Percentiles rank a stretch among this genome's conserved stretches.
Conservation (phyloP, 1,140 invertebrate species). For the Zaprionus inermis region DNA sequence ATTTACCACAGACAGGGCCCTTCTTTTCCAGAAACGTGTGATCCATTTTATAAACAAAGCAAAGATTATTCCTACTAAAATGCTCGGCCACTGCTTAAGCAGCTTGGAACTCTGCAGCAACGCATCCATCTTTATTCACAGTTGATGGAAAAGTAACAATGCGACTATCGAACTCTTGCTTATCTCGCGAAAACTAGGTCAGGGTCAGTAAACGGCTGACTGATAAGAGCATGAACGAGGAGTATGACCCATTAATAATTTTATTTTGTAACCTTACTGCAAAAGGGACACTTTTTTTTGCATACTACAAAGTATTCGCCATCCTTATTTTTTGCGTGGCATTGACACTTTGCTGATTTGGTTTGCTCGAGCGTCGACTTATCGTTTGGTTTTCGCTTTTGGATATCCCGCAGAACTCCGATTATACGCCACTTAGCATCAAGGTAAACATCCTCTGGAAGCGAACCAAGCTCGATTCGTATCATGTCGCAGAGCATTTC, state of each 20-base stretch:
- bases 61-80: slow-evolving; percentile 36
- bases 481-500: slow-evolving; percentile 72
- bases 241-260: background rate
- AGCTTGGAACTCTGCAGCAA: slow-evolving; percentile 56
- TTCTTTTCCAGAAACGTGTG: background rate
- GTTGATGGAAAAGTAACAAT: slow-evolving; percentile 2
- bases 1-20: background rate
- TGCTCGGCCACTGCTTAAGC: slow-evolving; percentile 53
- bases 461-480: slow-evolving; percentile 42
- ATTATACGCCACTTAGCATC: slow-evolving; percentile 79
- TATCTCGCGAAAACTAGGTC: slow-evolving; percentile 52
- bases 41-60: slow-evolving; percentile 29
- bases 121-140: slow-evolving; percentile 40
- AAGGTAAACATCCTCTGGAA: slow-evolving; percentile 61
- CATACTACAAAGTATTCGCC: background rate
- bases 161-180: slow-evolving; percentile 8
- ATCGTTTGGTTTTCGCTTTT: slow-evolving; percentile 46
- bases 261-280: background rate
- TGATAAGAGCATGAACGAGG: slow-evolving; percentile 23
- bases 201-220: slow-evolving; percentile 23
- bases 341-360: background rate
- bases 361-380: background rate
- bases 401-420: slow-evolving; percentile 65
- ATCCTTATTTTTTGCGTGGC: background rate
- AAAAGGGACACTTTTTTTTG: slow-evolving; percentile 42